These are phyloP conservation scores for Megalurothrips usitatus DNA, from an alignment of 2,888 invertebrate species.

Conservation along the genomic window DNA sequence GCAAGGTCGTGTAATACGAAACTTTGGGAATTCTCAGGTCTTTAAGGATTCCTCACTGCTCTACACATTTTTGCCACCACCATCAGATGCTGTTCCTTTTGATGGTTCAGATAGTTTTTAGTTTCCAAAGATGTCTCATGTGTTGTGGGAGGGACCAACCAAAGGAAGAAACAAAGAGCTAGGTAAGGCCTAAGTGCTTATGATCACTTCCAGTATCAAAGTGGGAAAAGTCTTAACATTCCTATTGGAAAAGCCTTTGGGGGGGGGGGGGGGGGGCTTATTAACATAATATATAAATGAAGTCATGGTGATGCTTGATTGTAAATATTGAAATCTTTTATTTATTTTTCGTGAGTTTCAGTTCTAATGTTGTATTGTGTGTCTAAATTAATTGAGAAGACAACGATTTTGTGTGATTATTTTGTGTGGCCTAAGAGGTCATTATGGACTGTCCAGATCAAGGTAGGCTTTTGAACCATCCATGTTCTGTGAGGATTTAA, in stretches of 20 bases:
- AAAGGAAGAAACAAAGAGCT: background rate
- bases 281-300: background rate
- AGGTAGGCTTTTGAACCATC: too few relatives aligned
- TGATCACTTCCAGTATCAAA: background rate
- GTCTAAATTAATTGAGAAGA: too few relatives aligned
- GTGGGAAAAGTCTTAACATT: background rate
- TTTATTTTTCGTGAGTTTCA: background rate
- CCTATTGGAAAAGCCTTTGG: background rate
- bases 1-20: conserved; percentile 77
- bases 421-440: too few relatives aligned
- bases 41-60: conserved; percentile 74
- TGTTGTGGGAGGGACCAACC: background rate
- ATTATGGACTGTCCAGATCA: too few relatives aligned
- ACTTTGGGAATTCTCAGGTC: conserved; percentile 77
- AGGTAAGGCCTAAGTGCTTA: background rate
- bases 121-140: background rate
- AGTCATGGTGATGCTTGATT: background rate
- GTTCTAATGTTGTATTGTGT: too few relatives aligned
- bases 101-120: conserved; percentile 1
- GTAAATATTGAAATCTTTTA: background rate
- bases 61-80: conserved; percentile 59
- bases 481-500: too few relatives aligned
- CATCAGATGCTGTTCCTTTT: background rate
- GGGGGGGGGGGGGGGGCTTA: background rate
- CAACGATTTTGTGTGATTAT: too few relatives aligned